Conservation (phyloP, 2,888 invertebrate species). For the Sminthurinus aureus region DNA sequence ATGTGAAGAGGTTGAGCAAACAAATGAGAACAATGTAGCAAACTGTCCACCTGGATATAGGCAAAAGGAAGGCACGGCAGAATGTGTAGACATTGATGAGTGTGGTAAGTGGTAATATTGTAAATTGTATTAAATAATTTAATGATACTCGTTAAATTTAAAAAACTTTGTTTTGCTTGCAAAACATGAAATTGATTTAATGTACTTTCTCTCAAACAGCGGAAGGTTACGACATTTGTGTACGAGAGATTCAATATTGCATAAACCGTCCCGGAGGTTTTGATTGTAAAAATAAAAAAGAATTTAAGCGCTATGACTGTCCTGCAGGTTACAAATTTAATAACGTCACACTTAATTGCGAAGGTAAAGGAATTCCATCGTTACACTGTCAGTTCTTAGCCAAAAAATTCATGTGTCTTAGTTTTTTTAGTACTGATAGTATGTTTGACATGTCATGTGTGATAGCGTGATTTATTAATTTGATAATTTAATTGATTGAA, state of each 20-base stretch:
- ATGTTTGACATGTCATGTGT: no score
- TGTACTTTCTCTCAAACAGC: conserved; percentile 56
- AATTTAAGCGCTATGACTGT: conserved; percentile 61
- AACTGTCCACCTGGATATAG: conserved; percentile 60
- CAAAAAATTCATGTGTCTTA: neutral
- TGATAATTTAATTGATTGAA: conserved; percentile 21
- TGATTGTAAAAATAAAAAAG: conserved; percentile 62
- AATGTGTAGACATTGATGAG: conserved; percentile 74
- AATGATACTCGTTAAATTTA: no score
- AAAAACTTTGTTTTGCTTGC: no score
- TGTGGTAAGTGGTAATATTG: conserved; percentile 64
- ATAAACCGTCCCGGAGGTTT: conserved; percentile 70
- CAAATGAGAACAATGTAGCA: conserved; percentile 47
- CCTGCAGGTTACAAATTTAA: conserved; percentile 62
- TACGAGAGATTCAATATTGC: conserved; percentile 73
- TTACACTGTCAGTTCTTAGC: no score
- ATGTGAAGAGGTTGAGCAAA: conserved; percentile 61
- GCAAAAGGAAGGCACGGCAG: neutral
- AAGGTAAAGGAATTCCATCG: conserved; percentile 56
- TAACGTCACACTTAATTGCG: conserved; percentile 60
- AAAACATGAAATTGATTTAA: no score
- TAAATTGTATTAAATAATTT: no score
- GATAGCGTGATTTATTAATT: no score
- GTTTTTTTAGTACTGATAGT: neutral
- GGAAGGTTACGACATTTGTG: conserved; percentile 72